Evolutionary conservation across 2,113 vertebrate species (phyloP).

Genomic region (Tachysurus vachellii): DNA sequence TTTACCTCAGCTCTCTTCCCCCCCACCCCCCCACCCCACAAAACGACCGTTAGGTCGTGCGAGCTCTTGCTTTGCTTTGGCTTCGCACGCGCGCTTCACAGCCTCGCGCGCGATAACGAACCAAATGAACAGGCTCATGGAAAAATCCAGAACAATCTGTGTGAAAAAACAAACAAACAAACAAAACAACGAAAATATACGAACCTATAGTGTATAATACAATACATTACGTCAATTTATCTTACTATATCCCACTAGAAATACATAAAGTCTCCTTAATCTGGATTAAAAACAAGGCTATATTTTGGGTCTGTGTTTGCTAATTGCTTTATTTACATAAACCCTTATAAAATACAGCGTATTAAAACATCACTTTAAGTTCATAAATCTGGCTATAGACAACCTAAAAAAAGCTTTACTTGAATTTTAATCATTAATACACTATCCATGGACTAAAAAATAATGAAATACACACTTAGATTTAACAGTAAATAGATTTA

Average conservation of each 20-base stretch:
- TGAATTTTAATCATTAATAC: not conserved
- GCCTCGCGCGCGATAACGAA: not conserved
- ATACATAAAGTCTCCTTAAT: too few relatives aligned
- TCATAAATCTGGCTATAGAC: not conserved
- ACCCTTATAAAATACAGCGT: not conserved
- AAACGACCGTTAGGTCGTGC: not conserved
- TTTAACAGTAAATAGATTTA: not conserved
- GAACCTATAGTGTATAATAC: not conserved
- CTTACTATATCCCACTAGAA: not conserved
- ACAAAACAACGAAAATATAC: too few relatives aligned
- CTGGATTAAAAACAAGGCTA: too few relatives aligned
- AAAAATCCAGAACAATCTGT: not conserved
- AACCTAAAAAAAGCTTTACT: not conserved
- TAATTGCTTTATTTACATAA: not conserved
- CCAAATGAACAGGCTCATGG: not conserved
- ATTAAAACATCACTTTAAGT: not conserved
- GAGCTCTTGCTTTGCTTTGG: not conserved
- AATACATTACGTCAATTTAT: not conserved
- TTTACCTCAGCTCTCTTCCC: too few relatives aligned
- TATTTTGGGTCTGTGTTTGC: not conserved
- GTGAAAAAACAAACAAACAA: not conserved
- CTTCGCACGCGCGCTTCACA: not conserved
- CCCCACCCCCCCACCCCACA: too few relatives aligned
- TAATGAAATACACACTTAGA: not conserved
- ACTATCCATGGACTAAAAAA: not conserved